Evolutionary conservation across 2,888 invertebrate species (phyloP).

Genomic region (Drosophila fungiperda): DNA sequence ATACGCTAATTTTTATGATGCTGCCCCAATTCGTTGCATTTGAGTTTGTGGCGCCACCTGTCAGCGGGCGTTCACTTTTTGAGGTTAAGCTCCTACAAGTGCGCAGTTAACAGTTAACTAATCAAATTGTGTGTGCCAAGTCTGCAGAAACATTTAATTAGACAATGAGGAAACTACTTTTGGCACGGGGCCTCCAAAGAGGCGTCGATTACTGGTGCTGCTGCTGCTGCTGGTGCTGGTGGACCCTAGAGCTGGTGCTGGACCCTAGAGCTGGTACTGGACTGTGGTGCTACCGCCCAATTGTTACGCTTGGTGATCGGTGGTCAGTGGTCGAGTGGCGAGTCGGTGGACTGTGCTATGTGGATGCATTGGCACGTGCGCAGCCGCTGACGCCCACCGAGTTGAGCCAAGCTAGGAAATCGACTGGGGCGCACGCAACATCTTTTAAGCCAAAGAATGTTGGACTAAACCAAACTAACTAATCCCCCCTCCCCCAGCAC

Average conservation of each 20-base stretch:
- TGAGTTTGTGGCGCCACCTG: slow-evolving; percentile 11
- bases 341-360: slow-evolving; percentile 9
- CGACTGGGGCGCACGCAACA: slow-evolving; percentile 51
- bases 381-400: slow-evolving; percentile 39
- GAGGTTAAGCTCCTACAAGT: slow-evolving; percentile 14
- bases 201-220: slow-evolving; percentile 19
- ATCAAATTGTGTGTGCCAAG: slow-evolving; percentile 71
- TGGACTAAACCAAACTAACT: slow-evolving; percentile 3
- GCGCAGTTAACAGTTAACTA: slow-evolving; percentile 59
- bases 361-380: slow-evolving; percentile 53
- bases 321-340: background rate
- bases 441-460: slow-evolving; percentile 32
- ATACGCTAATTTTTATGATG: background rate
- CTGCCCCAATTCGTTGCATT: background rate
- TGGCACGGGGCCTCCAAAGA: slow-evolving; percentile 14
- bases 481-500: background rate
- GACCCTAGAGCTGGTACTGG: slow-evolving; percentile 3
- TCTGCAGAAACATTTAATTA: slow-evolving; percentile 73
- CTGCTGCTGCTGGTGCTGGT: slow-evolving; percentile 8
- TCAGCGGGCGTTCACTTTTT: background rate
- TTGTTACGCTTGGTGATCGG: slow-evolving; percentile 53
- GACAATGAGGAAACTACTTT: slow-evolving; percentile 62
- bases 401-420: slow-evolving; percentile 38
- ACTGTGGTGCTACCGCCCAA: slow-evolving; percentile 51
- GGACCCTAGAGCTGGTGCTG: background rate